phyloP scores from a whole-genome alignment of 2,797 vertebrate species.

The Neosilurus hyrtlii region DNA sequence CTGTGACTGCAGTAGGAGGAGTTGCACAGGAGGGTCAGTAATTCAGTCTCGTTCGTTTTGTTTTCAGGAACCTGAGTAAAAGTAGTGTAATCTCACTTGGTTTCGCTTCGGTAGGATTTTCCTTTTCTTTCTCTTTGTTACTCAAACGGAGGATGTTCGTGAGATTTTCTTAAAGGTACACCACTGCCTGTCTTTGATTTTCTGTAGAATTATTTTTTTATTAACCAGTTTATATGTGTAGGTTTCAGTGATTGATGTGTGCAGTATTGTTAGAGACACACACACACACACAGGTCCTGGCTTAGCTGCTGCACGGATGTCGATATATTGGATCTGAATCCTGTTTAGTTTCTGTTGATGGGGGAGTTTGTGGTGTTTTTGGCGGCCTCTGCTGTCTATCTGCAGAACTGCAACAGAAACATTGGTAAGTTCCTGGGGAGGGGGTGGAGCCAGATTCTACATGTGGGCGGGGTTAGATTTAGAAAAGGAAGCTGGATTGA shows the following conservation, averaged over 20 bases:
- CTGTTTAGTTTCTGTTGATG: background rate
- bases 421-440: background rate
- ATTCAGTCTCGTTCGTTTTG: background rate
- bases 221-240: conserved; percentile 74
- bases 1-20: background rate
- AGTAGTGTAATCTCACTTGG: conserved; percentile 1
- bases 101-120: background rate
- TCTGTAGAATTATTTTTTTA: conserved; percentile 60
- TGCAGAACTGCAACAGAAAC: background rate
- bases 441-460: background rate
- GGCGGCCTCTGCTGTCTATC: background rate
- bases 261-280: background rate
- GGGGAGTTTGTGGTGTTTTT: background rate
- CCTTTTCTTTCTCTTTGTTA: conserved; percentile 56
- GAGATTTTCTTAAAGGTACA: background rate
- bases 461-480: background rate
- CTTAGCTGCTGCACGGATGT: background rate
- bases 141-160: conserved; percentile 78
- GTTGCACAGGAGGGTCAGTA: background rate
- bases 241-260: background rate
- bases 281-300: background rate
- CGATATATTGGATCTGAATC: background rate
- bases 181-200: background rate
- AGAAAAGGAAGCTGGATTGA: background rate
- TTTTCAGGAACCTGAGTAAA: background rate